Conservation (phyloP, 2,888 invertebrate genomes). For the Brachyopa scutellaris region DNA sequence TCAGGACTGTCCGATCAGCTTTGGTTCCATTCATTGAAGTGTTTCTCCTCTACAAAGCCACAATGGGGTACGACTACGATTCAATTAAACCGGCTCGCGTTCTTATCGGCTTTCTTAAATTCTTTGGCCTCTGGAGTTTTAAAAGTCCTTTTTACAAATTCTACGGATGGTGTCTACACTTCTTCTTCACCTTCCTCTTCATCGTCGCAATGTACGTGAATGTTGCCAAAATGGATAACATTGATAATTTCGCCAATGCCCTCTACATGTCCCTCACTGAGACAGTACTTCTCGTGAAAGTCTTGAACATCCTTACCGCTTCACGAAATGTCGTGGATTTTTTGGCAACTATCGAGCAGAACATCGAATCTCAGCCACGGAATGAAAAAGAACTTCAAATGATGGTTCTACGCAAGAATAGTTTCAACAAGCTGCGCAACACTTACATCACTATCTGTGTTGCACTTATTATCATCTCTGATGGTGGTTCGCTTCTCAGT, state of each 20-base stretch:
- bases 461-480: constrained; percentile 31
- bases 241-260: constrained; percentile 76
- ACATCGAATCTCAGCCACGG: background rate
- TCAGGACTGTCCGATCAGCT: no score
- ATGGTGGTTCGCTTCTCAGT: constrained; percentile 67
- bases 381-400: constrained; percentile 54
- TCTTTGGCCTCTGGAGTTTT: constrained; percentile 37
- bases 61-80: constrained; percentile 25
- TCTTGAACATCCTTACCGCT: constrained; percentile 76
- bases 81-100: constrained; percentile 25
- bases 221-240: constrained; percentile 72
- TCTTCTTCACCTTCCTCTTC: constrained; percentile 73
- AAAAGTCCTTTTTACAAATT: constrained; percentile 3
- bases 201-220: constrained; percentile 76
- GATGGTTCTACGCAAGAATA: constrained; percentile 49
- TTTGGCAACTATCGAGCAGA: constrained; percentile 33
- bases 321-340: constrained; percentile 63
- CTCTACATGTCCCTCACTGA: constrained; percentile 77
- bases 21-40: background rate
- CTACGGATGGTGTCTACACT: constrained; percentile 14
- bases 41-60: background rate
- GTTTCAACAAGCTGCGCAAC: constrained; percentile 73
- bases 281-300: constrained; percentile 75
- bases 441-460: constrained; percentile 66
- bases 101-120: constrained; percentile 3